Base-by-base conservation (phyloP, 2,797 vertebrate species). In the Poecile montanus region DNA sequence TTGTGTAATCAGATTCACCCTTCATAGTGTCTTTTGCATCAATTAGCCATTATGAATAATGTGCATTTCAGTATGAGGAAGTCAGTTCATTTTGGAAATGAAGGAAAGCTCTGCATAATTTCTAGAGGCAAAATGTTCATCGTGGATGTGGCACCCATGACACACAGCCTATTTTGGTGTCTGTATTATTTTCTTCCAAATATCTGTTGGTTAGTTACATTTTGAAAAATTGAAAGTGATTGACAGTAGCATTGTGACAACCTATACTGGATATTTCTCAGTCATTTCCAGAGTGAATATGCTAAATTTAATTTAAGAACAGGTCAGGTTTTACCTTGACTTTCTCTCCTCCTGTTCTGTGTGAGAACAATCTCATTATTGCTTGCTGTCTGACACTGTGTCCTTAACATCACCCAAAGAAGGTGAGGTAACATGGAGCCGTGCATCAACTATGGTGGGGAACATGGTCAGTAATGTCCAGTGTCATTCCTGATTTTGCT, bases 381-480 rank as follows among this genome's bases (percentile, higher is more conserved):
- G 2, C 44, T 42, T 27, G 7, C 16, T 44, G 15, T 61, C 47
- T 76, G 32, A 42, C 0, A 0, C 5, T 57, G 45, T 71, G 10
- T 60, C 48, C 42, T 76, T 38, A 60, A 10, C 5, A 14, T 23
- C 36, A 65, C 20, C 21, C 16, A 34, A 45, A 79, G 76, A 79
- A 34, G 9, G 5, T 3, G 20, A 44, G 4, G 4, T 36, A 30
- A 34, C 4, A 1, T 2, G 1, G 4, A 0, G 2, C 2, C 32
- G 14, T 70, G 27, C 30, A n/a, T 15, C 23, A 75, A 1, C 5
- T 57, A 1, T 22, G 15, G 7, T 20, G 67, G 30, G n/a, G 71
- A 87, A 32, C 40, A 22, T 0, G 7, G 10, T 34, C 45, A 63
- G 13, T 56, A 25, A 78, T 68, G 29, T 38, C 20, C 29, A 67